phyloP scores from a whole-genome alignment of 2,797 vertebrate genomes.

The Eospalax fontanierii region DNA sequence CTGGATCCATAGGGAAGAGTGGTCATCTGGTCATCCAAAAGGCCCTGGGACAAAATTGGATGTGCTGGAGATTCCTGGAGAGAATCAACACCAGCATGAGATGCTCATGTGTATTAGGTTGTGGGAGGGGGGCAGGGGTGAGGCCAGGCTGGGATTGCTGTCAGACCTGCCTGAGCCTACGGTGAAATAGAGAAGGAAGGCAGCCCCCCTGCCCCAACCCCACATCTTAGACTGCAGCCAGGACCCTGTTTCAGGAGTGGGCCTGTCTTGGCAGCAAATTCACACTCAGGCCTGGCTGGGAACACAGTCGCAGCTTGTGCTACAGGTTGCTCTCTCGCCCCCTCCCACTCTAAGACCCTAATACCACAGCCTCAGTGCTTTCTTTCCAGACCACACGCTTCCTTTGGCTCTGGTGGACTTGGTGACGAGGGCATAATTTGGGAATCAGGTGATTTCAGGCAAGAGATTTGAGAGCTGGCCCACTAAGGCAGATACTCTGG shows the following conservation, averaged over 20 bases:
- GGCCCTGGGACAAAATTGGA: background rate
- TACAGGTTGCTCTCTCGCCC: rapidly evolving
- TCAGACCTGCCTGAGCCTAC: background rate
- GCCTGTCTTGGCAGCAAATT: background rate
- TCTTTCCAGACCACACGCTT: background rate
- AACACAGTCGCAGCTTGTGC: rapidly evolving
- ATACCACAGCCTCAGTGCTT: no score
- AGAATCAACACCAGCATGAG: background rate
- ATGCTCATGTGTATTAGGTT: no score
- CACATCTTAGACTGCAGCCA: no score
- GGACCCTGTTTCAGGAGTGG: background rate
- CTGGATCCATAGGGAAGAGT: background rate
- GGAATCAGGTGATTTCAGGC: background rate
- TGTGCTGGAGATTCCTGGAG: rapidly evolving
- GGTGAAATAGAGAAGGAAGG: background rate
- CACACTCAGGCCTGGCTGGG: background rate
- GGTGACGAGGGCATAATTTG: background rate
- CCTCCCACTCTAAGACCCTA: no score
- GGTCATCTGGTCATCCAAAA: background rate
- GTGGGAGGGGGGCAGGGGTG: no score
- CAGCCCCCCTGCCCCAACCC: background rate
- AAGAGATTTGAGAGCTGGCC: background rate
- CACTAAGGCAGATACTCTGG: no score
- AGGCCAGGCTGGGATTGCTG: background rate
- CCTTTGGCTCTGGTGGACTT: background rate